phyloP scores from a whole-genome alignment of 2,797 vertebrate species.

The Bryconaethiops microstoma region DNA sequence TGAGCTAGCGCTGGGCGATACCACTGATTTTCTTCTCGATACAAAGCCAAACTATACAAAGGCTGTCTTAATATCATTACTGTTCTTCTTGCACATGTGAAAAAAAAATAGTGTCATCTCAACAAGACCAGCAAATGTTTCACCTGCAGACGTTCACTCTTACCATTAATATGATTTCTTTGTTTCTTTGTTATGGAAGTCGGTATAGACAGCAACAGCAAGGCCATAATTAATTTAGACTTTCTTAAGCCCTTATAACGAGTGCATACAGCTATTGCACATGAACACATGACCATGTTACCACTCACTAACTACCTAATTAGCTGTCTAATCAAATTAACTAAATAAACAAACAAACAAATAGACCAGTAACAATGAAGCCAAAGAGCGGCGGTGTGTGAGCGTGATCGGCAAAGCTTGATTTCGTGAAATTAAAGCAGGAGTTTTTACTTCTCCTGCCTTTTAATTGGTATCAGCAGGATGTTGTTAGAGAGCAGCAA shows the following conservation, averaged over 20 bases:
- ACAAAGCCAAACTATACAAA: neutral
- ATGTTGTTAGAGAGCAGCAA: conserved; percentile 79
- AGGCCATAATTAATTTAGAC: too few species aligned
- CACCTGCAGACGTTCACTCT: too few species aligned
- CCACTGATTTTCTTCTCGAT: neutral
- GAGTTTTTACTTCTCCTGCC: conserved; percentile 67
- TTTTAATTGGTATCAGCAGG: conserved; percentile 84
- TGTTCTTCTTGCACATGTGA: neutral
- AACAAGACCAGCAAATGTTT: neutral
- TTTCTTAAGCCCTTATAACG: too few species aligned
- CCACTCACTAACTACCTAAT: neutral
- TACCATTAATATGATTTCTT: too few species aligned
- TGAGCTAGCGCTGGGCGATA: neutral
- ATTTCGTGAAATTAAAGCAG: conserved; percentile 8
- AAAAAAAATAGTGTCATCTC: too few species aligned
- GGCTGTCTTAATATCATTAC: neutral
- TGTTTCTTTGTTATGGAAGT: too few species aligned
- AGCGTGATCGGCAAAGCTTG: neutral
- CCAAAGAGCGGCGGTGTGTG: neutral
- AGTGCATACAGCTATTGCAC: too few species aligned
- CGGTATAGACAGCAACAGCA: too few species aligned
- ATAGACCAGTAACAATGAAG: neutral
- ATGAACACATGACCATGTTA: too few species aligned
- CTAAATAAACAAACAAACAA: neutral
- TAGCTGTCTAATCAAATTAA: neutral